Evolutionary conservation across 1,140 invertebrate genomes (phyloP), one percentile per base, ranked within the genome.

Genomic region (Heliothis virescens): DNA sequence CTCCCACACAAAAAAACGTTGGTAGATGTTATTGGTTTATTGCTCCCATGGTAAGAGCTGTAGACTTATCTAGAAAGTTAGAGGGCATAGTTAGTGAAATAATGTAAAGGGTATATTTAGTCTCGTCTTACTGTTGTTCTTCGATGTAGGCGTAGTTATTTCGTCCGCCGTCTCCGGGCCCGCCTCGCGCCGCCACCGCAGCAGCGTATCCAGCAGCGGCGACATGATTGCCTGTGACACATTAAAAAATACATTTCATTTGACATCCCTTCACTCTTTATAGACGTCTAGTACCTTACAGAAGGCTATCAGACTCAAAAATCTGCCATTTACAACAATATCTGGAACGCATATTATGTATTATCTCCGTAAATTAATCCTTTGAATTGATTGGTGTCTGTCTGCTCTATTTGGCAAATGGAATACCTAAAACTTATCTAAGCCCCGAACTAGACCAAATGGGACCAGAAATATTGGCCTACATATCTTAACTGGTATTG

Each of bases 141-240:
- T 79, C 18, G 75, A 67, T 21, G 62, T 63, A n/a, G 73, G 16
- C 41, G 55, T 48, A 29, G 34, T 75, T 41, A 80, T 74, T 3
- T 87, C 85, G 50, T 53, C 60, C 41, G 10, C 15, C n/a, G 62
- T 15, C 16, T 74, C 72, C 11, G n/a, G 50, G 50, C 63, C 72
- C 52, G 86, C 89, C 53, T 93, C 87, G 62, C 92, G 91, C 83
- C 91, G 92, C 92, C 91, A 90, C 83, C 92, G 90, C 76, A 90
- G 80, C 81, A 89, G 83, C 41, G 80, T 63, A 57, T 83, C 81
- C 78, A 89, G 84, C n/a, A 88, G 79, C 16, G 91, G 91, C 84
- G 92, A 93, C 92, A 94, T 94, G 53, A 78, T 85, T 90, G 83
- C 18, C 67, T 81, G 57, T 41, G 12, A 41, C 21, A 75, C 21